Base-by-base conservation (phyloP, 2,888 invertebrate genomes). In the Desoria tigrina region DNA sequence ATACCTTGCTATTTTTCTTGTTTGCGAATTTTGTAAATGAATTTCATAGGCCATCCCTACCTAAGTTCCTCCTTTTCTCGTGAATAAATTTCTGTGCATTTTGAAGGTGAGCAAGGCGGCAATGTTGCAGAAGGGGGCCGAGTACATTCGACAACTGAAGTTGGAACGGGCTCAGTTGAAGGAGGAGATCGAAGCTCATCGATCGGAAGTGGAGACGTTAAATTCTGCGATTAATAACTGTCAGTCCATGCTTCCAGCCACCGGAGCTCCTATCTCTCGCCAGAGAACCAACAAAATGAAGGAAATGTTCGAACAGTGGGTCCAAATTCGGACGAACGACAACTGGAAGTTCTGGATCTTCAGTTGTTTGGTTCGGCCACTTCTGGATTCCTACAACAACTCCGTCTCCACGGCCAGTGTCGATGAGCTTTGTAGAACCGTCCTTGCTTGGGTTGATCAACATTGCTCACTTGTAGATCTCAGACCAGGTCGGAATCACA, bases 261-360 rank as follows among this genome's bases (percentile, higher is more conserved):
- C 94, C 71, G 96, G 96, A 68, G 95, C 93, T 67, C 95, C 95
- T 2, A 90, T 96, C 69, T 91, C 93, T 21, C 86, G 94, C 74
- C 92, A 93, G 78, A 86, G 92, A 77, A 90, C 90, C 42, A 92
- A 90, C 78, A 90, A 92, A 79, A 90, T 96, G 85, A 90, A 90
- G 77, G 94, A 94, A 82, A 89, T 95, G 87, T 96, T 94, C 81
- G 90, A 93, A 76, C 88, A 92, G 37, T 95, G 95, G 83, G 92
- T 97, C 53, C 86, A 89, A 74, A 86, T 84, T 77, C 84, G 94
- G 67, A 95, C 95, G 21, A 84, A 89, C 79, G 89, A 89, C 78
- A 94, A 94, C 82, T 97, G 96, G 96, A 96, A 94, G 83, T 97
- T 95, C 83, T 97, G 95, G 94, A 93, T 97, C 84, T 92, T 97